phyloP scores from a whole-genome alignment of 2,113 vertebrate species.

The Strix aluco region DNA sequence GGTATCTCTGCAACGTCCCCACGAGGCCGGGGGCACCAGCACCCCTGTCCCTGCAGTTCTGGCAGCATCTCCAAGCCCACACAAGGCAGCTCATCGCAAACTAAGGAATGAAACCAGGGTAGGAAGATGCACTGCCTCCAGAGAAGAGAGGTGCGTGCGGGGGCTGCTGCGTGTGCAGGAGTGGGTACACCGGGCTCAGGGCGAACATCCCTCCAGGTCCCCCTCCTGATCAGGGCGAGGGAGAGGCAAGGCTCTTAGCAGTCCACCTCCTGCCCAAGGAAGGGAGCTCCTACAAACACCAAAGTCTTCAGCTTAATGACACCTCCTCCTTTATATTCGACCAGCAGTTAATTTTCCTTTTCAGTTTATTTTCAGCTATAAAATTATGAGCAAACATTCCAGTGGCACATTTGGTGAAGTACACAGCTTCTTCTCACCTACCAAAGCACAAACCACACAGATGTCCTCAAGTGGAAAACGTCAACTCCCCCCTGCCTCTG shows the following conservation, averaged over 20 bases:
- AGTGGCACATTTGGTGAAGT: fast-evolving
- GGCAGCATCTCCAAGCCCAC: neutral
- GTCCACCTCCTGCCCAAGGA: neutral
- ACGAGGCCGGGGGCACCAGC: neutral
- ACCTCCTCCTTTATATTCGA: neutral
- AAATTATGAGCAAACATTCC: neutral
- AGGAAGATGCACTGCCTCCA: neutral
- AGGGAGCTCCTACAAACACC: neutral
- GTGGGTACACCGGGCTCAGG: fast-evolving
- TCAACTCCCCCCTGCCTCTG: neutral
- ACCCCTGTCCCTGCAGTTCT: neutral
- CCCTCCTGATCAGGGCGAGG: fast-evolving
- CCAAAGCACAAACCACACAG: neutral
- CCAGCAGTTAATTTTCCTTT: neutral
- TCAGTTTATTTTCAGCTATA: neutral
- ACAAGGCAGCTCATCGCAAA: neutral
- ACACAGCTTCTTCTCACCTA: neutral
- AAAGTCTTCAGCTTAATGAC: neutral
- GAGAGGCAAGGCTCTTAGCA: neutral
- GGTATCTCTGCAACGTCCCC: neutral
- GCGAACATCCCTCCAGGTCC: neutral
- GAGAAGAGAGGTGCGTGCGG: neutral
- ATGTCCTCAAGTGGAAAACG: neutral
- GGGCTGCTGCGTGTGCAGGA: neutral
- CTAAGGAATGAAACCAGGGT: neutral